phyloP scores from a whole-genome alignment of 2,888 invertebrate genomes.

The Cheiracanthium punctorium region DNA sequence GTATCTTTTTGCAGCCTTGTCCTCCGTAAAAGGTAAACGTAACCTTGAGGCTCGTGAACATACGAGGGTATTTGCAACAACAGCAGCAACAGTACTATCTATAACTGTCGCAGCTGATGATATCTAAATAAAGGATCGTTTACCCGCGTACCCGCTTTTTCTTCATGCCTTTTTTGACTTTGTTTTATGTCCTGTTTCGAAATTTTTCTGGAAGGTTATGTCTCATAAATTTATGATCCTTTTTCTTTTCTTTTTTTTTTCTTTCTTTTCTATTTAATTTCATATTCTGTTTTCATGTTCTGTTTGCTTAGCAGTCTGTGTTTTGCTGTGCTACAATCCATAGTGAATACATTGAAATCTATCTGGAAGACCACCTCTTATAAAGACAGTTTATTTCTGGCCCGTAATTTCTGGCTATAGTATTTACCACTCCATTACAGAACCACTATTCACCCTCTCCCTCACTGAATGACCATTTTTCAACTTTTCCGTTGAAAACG shows the following conservation, averaged over 20 bases:
- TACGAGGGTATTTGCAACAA: not conserved
- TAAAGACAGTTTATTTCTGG: too few relatives aligned
- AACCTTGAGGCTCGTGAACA: constrained; percentile 51
- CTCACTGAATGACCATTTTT: too few relatives aligned
- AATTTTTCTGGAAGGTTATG: not conserved
- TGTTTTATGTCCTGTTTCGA: not conserved
- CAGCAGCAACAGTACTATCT: not conserved
- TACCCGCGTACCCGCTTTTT: not conserved
- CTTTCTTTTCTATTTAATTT: too few relatives aligned
- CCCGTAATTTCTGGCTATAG: too few relatives aligned
- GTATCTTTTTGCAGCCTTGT: constrained; percentile 44
- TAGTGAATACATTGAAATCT: too few relatives aligned
- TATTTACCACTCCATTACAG: too few relatives aligned
- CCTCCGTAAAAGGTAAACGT: constrained; percentile 57
- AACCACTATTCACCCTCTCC: too few relatives aligned
- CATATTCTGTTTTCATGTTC: too few relatives aligned
- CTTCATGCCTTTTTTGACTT: constrained; percentile 6
- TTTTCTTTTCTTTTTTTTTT: not conserved
- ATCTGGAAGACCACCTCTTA: too few relatives aligned
- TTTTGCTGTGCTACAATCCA: too few relatives aligned
- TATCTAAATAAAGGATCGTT: not conserved
- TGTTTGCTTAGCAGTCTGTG: too few relatives aligned
- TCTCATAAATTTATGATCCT: not conserved
- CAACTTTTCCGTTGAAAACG: too few relatives aligned
- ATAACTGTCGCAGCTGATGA: not conserved